phyloP scores from a whole-genome alignment of 2,113 vertebrate species.

The Todiramphus chloris region DNA sequence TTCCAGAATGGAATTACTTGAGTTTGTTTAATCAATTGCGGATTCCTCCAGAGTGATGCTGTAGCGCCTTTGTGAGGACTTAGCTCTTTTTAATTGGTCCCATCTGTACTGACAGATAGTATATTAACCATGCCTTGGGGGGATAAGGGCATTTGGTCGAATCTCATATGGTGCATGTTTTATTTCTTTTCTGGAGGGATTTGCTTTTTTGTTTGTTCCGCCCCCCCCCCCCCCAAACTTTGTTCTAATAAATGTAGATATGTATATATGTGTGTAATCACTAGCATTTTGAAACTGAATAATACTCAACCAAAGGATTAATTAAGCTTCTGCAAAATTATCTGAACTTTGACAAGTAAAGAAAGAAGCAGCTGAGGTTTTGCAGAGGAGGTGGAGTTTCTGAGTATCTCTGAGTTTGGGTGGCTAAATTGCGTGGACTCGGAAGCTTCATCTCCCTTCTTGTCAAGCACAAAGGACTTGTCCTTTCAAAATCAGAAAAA shows the following conservation, averaged over 20 bases:
- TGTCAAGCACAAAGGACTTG: accelerated
- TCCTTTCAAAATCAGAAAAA: background rate
- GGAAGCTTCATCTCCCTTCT: background rate
- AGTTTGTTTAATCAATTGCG: slow-evolving; percentile 47
- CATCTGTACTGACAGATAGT: slow-evolving; percentile 36
- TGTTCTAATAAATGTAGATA: background rate
- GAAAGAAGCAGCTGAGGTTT: background rate
- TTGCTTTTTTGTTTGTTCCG: background rate
- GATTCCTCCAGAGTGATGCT: slow-evolving; percentile 16
- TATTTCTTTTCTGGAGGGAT: slow-evolving; percentile 22
- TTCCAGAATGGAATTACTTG: slow-evolving; percentile 47
- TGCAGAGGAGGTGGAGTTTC: background rate
- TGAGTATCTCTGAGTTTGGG: background rate
- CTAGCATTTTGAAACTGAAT: background rate
- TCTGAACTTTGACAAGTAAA: background rate
- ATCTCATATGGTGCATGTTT: slow-evolving; percentile 1
- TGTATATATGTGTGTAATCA: background rate
- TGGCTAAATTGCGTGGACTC: background rate
- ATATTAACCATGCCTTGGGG: slow-evolving; percentile 8
- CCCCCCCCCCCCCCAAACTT: background rate
- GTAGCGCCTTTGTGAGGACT: background rate
- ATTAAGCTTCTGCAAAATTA: slow-evolving; percentile 24
- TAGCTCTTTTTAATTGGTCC: slow-evolving; percentile 46
- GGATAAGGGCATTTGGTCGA: background rate
- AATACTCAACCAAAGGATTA: background rate